phyloP scores from a whole-genome alignment of 2,797 vertebrate genomes.

The Cygnus olor region DNA sequence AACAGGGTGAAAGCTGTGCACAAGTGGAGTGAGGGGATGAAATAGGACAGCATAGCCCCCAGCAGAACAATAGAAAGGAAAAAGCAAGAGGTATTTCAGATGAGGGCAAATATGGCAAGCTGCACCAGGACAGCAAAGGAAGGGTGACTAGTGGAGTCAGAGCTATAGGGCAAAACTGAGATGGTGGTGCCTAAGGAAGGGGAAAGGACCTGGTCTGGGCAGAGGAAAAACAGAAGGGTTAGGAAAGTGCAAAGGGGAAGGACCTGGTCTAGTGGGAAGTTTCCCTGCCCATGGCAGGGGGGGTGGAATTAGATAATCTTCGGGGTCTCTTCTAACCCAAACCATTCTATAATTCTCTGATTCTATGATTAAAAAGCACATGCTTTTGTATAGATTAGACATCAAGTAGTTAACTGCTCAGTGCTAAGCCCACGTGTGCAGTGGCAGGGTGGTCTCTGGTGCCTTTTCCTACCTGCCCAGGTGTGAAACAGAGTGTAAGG shows the following conservation, averaged over 20 bases:
- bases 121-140: background rate
- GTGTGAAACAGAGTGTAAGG: accelerated
- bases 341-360: background rate
- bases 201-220: accelerated
- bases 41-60: background rate
- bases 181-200: background rate
- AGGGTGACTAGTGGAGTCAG: background rate
- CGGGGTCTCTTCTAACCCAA: background rate
- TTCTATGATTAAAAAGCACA: background rate
- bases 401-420: background rate
- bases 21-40: background rate
- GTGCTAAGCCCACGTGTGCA: background rate
- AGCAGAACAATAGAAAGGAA: background rate
- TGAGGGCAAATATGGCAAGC: background rate
- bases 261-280: background rate
- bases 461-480: background rate
- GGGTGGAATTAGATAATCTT: background rate
- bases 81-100: background rate
- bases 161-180: background rate
- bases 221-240: background rate
- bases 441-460: background rate
- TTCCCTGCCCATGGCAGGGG: background rate
- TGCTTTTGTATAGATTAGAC: background rate
- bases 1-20: background rate
- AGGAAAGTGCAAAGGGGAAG: background rate